phyloP scores from a whole-genome alignment of 2,888 invertebrate species.

The Merodon equestris region DNA sequence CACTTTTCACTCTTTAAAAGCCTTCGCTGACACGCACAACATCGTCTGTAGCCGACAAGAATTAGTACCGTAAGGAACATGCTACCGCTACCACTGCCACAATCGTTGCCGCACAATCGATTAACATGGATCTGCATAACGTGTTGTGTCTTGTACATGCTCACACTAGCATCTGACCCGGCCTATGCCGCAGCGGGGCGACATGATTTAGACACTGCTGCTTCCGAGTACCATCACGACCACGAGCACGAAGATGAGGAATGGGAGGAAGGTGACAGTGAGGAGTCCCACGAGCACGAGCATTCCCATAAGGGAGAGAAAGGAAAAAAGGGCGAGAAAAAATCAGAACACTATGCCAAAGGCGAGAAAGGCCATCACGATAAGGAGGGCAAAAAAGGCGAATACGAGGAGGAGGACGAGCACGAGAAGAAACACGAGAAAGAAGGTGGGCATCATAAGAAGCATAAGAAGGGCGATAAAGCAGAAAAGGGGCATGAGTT shows the following conservation, averaged over 20 bases:
- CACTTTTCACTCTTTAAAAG: constrained; percentile 59
- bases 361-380: constrained; percentile 86
- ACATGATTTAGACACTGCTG: constrained; percentile 76
- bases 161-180: constrained; percentile 59
- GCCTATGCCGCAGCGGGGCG: constrained; percentile 42
- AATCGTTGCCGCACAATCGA: constrained; percentile 63
- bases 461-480: constrained; percentile 80
- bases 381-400: constrained; percentile 81
- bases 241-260: constrained; percentile 73
- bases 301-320: constrained; percentile 84
- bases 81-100: constrained; percentile 28
- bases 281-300: constrained; percentile 84
- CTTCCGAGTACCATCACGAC: constrained; percentile 75
- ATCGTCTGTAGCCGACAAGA: constrained; percentile 56
- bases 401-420: constrained; percentile 79
- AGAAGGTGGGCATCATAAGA: constrained; percentile 79
- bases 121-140: constrained; percentile 68
- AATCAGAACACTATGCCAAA: constrained; percentile 84
- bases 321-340: constrained; percentile 86
- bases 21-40: constrained; percentile 52
- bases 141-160: constrained; percentile 66
- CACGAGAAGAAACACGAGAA: constrained; percentile 80
- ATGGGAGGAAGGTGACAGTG: constrained; percentile 82
- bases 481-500: constrained; percentile 80
- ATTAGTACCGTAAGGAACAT: constrained; percentile 60